These are phyloP conservation scores for Portunus trituberculatus DNA, from an alignment of 1,140 invertebrate genomes.

Conservation along the genomic window DNA sequence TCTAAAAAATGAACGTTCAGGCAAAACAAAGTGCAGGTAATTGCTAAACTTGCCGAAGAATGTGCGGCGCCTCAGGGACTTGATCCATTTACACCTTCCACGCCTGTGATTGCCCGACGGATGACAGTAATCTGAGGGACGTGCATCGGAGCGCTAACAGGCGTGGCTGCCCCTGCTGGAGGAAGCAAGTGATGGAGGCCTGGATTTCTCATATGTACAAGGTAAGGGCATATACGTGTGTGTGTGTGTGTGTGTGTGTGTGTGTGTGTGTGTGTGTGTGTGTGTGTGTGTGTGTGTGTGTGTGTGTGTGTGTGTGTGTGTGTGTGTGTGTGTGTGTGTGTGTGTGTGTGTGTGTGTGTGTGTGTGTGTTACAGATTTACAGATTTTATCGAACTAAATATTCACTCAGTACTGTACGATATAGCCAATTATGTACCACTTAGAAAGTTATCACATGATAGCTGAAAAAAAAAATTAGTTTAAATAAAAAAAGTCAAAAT, in stretches of 20 bases:
- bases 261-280: not conserved
- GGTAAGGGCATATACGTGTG: not conserved
- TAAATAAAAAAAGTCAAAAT: too few relatives aligned
- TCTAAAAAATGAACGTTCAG: not conserved
- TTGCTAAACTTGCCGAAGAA: not conserved
- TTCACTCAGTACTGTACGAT: too few relatives aligned
- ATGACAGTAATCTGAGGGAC: not conserved
- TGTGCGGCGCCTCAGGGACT: not conserved
- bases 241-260: not conserved
- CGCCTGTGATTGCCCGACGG: not conserved
- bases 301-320: not conserved
- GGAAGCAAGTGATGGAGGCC: not conserved
- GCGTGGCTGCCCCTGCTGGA: not conserved
- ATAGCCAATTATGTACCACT: too few relatives aligned
- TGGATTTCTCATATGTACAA: not conserved
- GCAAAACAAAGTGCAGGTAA: not conserved
- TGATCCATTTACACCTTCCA: not conserved
- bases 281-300: not conserved
- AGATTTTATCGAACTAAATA: too few relatives aligned
- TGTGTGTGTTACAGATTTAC: too few relatives aligned
- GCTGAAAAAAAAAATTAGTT: too few relatives aligned
- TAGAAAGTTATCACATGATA: too few relatives aligned
- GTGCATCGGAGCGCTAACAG: not conserved
- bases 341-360: not conserved
- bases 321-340: not conserved